Base-by-base conservation (phyloP, 2,113 vertebrate species). In the Campylorhamphus procurvoides region DNA sequence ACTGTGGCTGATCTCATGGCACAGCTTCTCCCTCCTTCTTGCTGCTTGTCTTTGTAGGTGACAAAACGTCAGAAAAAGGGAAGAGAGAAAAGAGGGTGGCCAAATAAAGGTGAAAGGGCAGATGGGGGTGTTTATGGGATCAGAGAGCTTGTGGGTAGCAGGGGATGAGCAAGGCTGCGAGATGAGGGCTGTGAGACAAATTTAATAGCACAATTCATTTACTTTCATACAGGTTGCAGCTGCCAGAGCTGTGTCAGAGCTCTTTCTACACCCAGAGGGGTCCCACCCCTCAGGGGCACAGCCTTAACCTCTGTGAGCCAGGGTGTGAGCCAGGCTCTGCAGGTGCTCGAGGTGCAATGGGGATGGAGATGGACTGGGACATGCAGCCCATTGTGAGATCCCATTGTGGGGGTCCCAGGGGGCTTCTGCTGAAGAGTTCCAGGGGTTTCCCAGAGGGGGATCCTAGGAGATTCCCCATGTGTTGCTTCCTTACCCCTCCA, bases 231-330 rank as follows among this genome's bases (percentile, higher is more conserved):
- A 20, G 7, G 24, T 24, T 42, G 69, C 50, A 60, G 50, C 63
- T 2, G 1, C 5, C n/a, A 60, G 55, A 39, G 67, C 3, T 5
- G 0, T 17, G 80, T 16, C 44, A 8, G 44, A 46, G 37, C 0
- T 31, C 6, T n/a, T 13, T 19, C 42, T 25, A 3, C 74, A 27
- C 10, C 10, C 14, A 28, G 15, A 53, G 9, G n/a, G 7, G 33
- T 14, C 24, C 46, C 7, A 6, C 10, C 18, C 13, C n/a, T 47
- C 22, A 1, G 53, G 2, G 23, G 28, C 78, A 25, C 50, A 25
- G 49, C 8, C 25, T 13, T 5, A 2, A 1, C 7, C 39, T 22
- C 2, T n/a, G n/a, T n/a, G n/a, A n/a, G n/a, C n/a, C 2, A 5
- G 40, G 8, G 2, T 1, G n/a, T 28, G 44, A 19, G 33, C 18